Evolutionary conservation across 92 coral and sea anemone species (phyloP), one percentile per base, ranked within the genome.

Genomic region (Virgularia gustaviana): DNA sequence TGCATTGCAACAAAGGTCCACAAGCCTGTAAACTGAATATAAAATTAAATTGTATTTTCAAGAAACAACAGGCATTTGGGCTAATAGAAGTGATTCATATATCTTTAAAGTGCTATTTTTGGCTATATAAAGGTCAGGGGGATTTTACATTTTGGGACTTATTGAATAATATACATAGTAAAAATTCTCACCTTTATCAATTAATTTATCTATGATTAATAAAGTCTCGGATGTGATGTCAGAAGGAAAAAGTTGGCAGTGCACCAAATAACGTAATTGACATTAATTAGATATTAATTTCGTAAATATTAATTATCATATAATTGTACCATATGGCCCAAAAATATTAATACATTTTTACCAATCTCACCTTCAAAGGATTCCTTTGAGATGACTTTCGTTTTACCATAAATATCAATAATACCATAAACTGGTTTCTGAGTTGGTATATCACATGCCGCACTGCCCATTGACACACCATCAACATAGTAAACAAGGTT

Each of bases 401-500:
- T 89, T 78, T 95, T 76, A 52, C 99, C 99, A 79, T 94, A 94
- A 53, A 94, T 96, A 85, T 94, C 99, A 85, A 89, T 87, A 59
- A 89, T 68, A 68, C 78, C 92, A 87, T 79, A 94, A 18, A 94
- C 65, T 31, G 89, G 92, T 45, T 87, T 89, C 47, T 85, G 83
- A 7, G 78, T 77, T 53, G 99, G 99, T 54, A 94, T 85, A 28
- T 81, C 90, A 34, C 86, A 44, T 57, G 88, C 88, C 29, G 99
- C 99, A 22, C 83, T 76, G 13, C 99, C 99, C 80, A 89, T 82
- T 53, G 75, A 73, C 0, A 83, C 68, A 18, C 96, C 96, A 81
- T 94, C 86, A n/a, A 76, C 84, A 64, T 76, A 94, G 65, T 75
- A 94, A 41, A 81, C 81, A 56, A 94, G 81, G 47, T 94, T 67